Base-by-base conservation (phyloP, 2,797 vertebrate species). In the Pristis pectinata region DNA sequence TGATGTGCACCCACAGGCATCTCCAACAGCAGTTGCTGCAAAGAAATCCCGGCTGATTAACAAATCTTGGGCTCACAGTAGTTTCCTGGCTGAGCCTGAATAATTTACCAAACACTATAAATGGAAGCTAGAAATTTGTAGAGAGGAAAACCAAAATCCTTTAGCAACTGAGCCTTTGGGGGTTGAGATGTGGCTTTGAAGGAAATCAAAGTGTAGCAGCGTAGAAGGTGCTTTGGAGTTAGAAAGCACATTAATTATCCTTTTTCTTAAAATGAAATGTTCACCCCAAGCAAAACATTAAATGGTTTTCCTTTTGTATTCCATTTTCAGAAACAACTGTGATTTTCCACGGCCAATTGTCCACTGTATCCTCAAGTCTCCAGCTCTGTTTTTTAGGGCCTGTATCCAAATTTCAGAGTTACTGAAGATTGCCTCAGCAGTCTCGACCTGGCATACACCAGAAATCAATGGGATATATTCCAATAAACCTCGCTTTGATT, bases 221-320 rank as follows among this genome's bases (percentile, higher is more conserved):
- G 37, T 10, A 67, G 59, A 91, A 67, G n/a, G 59, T 37, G n/a
- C 2, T 91, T 19, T 41, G n/a, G n/a, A 41, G 37, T 67, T 61
- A 64, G 64, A 91, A 91, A 91, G 19, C 87, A 91, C 59, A 5
- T 87, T 56, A 10, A 5, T 87, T 56, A 10, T 64, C 37, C 41
- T 22, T 91, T 64, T 91, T 37, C 59, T 61, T 64, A n/a, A 91
- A 37, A 91, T 67, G 87, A 91, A 91, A 67, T 41, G 87, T 91
- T 94, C 4, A 13, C 37, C 44, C 49, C 15, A 11, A 94, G 67
- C 17, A 49, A 94, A 56, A 49, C 44, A 53, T n/a, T 72, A 76
- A 94, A 76, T 34, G 7, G 19, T 91, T 91, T 94, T 74, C 37
- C 53, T 94, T 94, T 94, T 93, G 27, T 93, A 74, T 94, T 24